Evolutionary conservation across 1,140 invertebrate genomes (phyloP), one percentile per base, ranked within the genome.

Genomic region (Medauroidea extradentata): DNA sequence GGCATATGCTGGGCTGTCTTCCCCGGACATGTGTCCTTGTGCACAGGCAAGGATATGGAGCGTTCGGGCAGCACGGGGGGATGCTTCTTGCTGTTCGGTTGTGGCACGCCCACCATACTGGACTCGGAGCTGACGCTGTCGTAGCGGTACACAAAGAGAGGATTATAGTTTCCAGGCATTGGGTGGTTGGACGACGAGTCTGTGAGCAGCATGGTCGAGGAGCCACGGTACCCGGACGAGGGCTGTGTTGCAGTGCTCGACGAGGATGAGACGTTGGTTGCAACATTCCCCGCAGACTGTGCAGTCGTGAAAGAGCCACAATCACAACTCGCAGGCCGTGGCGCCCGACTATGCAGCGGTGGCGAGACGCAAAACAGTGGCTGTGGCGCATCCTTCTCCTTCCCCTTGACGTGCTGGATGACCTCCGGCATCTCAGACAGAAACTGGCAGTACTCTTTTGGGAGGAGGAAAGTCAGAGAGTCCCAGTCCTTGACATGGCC

Each of bases 401-500:
- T 79, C 59, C 78, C 76, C 70, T 83, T 84, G 18, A 85, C 71
- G 65, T 85, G 79, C 63, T 81, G 78, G 39, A 83, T 80, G 25
- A 88, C 67, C 78, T 91, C 88, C 11, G 88, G 89, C 64, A 91
- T 81, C 71, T 91, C 87, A 53, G 87, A 81, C 53, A 92, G 69
- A 46, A 89, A 71, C 62, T 84, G 79, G 57, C 81, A 82, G 69
- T 91, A 92, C 70, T 96, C 91, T 52, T 79, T 77, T 0, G 93
- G 93, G 41, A 96, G 71, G 18, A 96, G 77, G 52, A 94, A 87
- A 59, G 89, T 91, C 34, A 96, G 75, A 1, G 91, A 94, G 68
- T 94, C 90, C 93, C 93, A 96, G 70, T 96, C 93, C 67, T 85
- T 83, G 9, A 96, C 85, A 67, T 94, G 90, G 21, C 83, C 82